A percentile compares a stretch with the other conserved stretches of the same genome.
Conservation (phyloP, 2,113 vertebrate genomes). For the Bostrychus sinensis region DNA sequence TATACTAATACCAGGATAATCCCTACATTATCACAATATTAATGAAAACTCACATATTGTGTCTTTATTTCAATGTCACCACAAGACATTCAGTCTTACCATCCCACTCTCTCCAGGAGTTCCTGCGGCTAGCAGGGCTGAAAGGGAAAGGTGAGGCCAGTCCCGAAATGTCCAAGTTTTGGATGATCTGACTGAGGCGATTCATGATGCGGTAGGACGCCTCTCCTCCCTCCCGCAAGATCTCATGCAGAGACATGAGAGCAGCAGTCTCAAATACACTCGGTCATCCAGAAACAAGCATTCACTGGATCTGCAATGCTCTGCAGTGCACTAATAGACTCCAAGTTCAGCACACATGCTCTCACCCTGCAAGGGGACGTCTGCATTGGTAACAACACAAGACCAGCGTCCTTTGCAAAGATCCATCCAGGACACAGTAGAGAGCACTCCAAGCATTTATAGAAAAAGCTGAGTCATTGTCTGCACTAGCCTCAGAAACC, state of each 20-base stretch:
- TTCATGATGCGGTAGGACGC: conserved; percentile 72
- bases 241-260: conserved; percentile 79
- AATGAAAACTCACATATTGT: neutral
- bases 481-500: conserved; percentile 43
- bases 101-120: conserved; percentile 74
- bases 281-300: conserved; percentile 40
- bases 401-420: conserved; percentile 46
- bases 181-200: conserved; percentile 75
- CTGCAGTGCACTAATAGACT: conserved; percentile 41
- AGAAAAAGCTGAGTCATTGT: conserved; percentile 63
- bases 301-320: conserved; percentile 41
- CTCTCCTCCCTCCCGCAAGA: conserved; percentile 79
- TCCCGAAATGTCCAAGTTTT: conserved; percentile 78
- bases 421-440: conserved; percentile 30
- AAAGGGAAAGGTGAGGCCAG: conserved; percentile 68
- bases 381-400: conserved; percentile 17
- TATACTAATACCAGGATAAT: neutral
- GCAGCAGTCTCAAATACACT: conserved; percentile 32
- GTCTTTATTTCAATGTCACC: neutral
- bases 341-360: conserved; percentile 12
- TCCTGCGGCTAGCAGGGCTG: conserved; percentile 67
- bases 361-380: conserved; percentile 30
- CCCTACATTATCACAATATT: neutral
- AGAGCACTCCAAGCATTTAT: conserved; percentile 25
- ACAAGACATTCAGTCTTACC: conserved; percentile 62